Evolutionary conservation across 2,797 vertebrate genomes (phyloP), one percentile per base, ranked within the genome.

Genomic region (Halcyon smyrnensis): DNA sequence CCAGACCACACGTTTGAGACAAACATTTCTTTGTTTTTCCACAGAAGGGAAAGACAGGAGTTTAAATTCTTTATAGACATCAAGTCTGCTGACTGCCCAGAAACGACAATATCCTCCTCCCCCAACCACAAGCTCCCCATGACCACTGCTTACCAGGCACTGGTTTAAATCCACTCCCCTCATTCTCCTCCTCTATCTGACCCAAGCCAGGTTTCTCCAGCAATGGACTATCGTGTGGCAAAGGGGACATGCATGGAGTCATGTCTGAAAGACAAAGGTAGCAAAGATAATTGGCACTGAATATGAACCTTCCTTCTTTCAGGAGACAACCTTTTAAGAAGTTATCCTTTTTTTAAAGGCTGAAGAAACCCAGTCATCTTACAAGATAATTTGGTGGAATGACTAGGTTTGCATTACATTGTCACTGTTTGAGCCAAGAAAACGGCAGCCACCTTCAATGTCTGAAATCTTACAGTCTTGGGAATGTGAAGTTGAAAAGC

Each of bases 211-310:
- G 98, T 54, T 98, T 99, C 96, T 99, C 99, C 97, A 98, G 80
- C 90, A 98, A 93, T 30, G 98, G 97, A 74, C 97, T 98, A 73
- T 98, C 99, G 65, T 98, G 98, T 90, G 98, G 99, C 94, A 99
- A 97, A 87, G 99, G 99, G 70, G 99, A 99, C 97, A 99, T 99
- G 97, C 99, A 99, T 19, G 99, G 99, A 78, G 99, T 99, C 98
- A 99, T 98, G 98, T 99, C 99, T 99, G 96, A 63, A 97, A 96
- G 94, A 96, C 63, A 92, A 90, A 97, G 67, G 84, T 6, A 94
- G 71, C 41, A 83, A 92, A 92, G 23, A 41, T 17, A 68, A 60
- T 50, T n/a, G 36, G 20, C 54, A 53, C 41, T 74, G 45, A 88
- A 8, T 4, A 73, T 50, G 70, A 91, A 54, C 6, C 12, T n/a